Evolutionary conservation across 2,113 vertebrate genomes (phyloP).

Genomic region (Prietella phreatophila): DNA sequence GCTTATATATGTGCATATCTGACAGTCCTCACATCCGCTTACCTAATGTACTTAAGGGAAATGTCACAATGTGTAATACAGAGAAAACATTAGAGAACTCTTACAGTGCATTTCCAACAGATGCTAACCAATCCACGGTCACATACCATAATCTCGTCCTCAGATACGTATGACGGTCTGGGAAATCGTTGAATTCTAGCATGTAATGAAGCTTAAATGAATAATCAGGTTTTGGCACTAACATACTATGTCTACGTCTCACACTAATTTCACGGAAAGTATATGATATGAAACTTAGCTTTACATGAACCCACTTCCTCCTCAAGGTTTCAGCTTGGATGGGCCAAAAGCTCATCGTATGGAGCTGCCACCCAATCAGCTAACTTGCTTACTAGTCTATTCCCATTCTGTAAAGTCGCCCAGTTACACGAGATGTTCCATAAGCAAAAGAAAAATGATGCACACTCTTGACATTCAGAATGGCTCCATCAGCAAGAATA

Average conservation of each 20-base stretch:
- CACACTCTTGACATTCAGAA: constrained; percentile 35
- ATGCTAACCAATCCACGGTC: background rate
- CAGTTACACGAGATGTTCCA: background rate
- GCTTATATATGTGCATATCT: constrained; percentile 16
- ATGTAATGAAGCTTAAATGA: background rate
- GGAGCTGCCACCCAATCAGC: background rate
- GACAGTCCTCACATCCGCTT: background rate
- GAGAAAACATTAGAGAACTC: background rate
- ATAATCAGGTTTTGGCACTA: background rate
- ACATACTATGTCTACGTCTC: background rate
- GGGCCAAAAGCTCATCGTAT: background rate
- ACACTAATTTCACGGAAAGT: background rate
- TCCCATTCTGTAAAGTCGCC: background rate
- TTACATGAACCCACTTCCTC: background rate
- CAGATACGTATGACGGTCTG: background rate
- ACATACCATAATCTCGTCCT: background rate
- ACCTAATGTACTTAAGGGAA: constrained; percentile 17
- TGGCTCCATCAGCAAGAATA: constrained; percentile 27
- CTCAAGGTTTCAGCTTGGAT: too few relatives aligned
- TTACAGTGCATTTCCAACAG: background rate
- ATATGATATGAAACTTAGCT: background rate
- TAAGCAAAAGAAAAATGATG: background rate
- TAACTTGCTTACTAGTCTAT: background rate
- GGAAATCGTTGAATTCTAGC: background rate
- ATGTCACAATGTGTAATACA: constrained; percentile 1